phyloP scores from a whole-genome alignment of 2,888 invertebrate species.

The Apamea crenata region DNA sequence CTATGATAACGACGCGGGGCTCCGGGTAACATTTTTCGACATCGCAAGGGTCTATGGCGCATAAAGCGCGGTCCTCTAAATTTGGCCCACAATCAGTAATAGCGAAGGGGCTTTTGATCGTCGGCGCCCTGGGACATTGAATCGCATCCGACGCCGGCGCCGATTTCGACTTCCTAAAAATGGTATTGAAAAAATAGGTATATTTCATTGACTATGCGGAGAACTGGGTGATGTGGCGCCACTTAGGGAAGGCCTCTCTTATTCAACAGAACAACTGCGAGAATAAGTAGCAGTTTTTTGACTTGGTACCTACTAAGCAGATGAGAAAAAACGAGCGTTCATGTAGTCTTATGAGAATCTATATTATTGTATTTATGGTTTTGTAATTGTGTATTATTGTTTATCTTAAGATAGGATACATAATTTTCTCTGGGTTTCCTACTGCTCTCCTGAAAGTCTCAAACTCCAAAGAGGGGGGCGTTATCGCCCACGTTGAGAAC shows the following conservation, averaged over 20 bases:
- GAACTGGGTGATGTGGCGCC: background rate
- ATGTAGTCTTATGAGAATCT: background rate
- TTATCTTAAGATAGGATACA: too few relatives aligned
- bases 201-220: background rate
- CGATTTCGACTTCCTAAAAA: conserved; percentile 69
- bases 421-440: too few relatives aligned
- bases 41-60: conserved; percentile 79
- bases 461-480: too few relatives aligned
- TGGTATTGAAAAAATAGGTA: background rate
- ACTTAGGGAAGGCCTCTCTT: background rate
- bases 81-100: conserved; percentile 78
- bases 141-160: background rate
- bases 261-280: background rate
- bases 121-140: conserved; percentile 62
- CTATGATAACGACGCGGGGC: conserved; percentile 93
- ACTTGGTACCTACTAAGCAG: background rate
- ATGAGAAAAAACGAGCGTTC: background rate
- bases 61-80: conserved; percentile 80
- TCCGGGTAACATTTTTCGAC: conserved; percentile 82
- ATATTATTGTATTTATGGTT: background rate
- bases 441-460: too few relatives aligned
- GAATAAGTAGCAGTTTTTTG: background rate
- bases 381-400: background rate
- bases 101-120: conserved; percentile 67
- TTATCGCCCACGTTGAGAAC: too few relatives aligned